A percentile compares a stretch with the other conserved stretches of the same genome.
Conservation (phyloP, 92 coral and sea anemone species). For the Zoanthus solanderi region DNA sequence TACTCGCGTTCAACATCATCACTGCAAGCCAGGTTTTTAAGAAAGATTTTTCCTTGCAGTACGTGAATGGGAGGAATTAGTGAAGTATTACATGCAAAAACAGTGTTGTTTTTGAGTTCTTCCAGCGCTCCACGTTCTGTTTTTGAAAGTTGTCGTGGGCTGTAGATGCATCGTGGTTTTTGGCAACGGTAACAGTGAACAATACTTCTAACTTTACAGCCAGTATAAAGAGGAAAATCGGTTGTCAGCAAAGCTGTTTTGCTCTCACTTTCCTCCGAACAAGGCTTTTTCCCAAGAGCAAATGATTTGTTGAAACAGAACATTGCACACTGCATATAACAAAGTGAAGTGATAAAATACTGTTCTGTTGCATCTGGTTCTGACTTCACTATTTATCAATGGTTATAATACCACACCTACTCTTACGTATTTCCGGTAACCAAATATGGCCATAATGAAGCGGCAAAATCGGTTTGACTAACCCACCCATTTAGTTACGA, state of each 20-base stretch:
- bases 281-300: neutral
- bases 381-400: too few species aligned
- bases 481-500: too few species aligned
- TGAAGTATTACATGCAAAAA: conserved; percentile 72
- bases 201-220: conserved; percentile 63
- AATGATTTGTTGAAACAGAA: neutral
- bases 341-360: too few species aligned
- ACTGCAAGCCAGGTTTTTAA: conserved; percentile 49
- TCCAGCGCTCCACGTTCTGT: conserved; percentile 53
- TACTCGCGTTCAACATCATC: conserved; percentile 57
- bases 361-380: too few species aligned
- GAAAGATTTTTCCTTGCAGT: conserved; percentile 60
- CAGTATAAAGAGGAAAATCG: conserved; percentile 54
- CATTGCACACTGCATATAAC: neutral
- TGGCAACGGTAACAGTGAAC: conserved; percentile 75
- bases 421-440: too few species aligned
- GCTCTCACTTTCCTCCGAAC: neutral
- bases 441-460: too few species aligned
- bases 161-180: conserved; percentile 82
- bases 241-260: neutral
- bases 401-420: too few species aligned
- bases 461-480: too few species aligned
- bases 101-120: conserved; percentile 53
- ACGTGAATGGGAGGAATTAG: conserved; percentile 69
- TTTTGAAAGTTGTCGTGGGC: conserved; percentile 63